Percentiles rank a stretch among this genome's conserved stretches.
Evolutionary conservation across 2,888 invertebrate species (phyloP).

Genomic region (Tachina fera): DNA sequence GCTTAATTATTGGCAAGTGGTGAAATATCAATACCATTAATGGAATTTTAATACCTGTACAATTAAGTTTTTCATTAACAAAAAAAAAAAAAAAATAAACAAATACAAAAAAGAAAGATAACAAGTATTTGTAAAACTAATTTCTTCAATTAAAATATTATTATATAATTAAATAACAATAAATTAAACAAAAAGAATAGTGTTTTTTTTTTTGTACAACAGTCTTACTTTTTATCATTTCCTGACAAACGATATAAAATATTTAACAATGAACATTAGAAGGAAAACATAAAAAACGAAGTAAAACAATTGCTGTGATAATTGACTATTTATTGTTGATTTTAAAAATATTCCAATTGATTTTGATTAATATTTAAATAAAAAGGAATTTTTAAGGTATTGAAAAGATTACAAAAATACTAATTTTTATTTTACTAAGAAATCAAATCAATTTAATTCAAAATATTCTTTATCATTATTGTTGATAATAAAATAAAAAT

Average conservation of each 20-base stretch:
- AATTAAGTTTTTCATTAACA: neutral
- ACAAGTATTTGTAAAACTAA: conserved; percentile 5
- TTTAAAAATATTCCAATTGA: neutral
- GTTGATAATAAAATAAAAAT: neutral
- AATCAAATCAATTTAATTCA: conserved; percentile 19
- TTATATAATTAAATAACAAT: conserved; percentile 40
- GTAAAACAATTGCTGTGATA: neutral
- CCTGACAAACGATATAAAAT: conserved; percentile 24
- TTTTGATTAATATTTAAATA: conserved; percentile 17
- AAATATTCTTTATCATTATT: conserved; percentile 14
- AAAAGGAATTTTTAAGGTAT: conserved; percentile 24
- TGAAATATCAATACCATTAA: conserved; percentile 22
- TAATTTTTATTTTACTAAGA: conserved; percentile 6
- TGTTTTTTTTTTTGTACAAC: neutral
- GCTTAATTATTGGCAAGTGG: neutral
- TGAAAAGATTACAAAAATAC: conserved; percentile 37
- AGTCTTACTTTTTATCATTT: conserved; percentile 41
- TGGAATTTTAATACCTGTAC: conserved; percentile 6
- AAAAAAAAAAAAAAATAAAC: neutral
- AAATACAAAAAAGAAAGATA: neutral
- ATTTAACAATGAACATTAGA: neutral
- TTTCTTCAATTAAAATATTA: conserved; percentile 34
- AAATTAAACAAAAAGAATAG: neutral
- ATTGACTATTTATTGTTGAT: neutral
- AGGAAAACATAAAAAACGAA: neutral